Evolutionary conservation across 2,113 vertebrate species (phyloP).

Genomic region (Tachysurus vachellii): DNA sequence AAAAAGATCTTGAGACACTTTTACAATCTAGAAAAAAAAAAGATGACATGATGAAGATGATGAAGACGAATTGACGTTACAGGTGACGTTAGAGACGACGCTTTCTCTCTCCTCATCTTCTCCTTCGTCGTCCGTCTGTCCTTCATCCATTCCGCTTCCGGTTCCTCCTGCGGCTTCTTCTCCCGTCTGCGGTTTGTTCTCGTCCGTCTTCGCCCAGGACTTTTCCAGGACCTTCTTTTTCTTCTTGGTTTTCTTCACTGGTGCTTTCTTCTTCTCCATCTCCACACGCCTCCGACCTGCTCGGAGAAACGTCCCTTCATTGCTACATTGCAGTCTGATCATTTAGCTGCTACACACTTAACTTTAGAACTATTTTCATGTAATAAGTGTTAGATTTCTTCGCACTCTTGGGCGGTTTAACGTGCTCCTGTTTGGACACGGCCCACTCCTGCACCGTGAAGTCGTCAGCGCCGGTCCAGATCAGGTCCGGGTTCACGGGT

Average conservation of each 20-base stretch:
- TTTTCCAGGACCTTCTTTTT: conserved; percentile 74
- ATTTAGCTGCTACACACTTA: not conserved
- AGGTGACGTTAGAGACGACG: conserved; percentile 1
- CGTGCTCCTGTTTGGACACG: conserved; percentile 83
- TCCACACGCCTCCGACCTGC: conserved; percentile 64
- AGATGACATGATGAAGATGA: not conserved
- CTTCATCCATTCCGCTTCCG: conserved; percentile 62
- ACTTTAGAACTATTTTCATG: no score
- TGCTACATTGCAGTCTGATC: not conserved
- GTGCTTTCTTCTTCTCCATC: conserved; percentile 80
- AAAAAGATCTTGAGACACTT: not conserved
- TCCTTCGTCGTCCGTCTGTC: conserved; percentile 70
- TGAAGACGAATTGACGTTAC: conserved; percentile 7
- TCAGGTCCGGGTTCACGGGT: conserved; percentile 81
- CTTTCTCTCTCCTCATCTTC: conserved; percentile 59
- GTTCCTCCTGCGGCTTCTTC: conserved; percentile 58
- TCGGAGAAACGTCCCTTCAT: not conserved
- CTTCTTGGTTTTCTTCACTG: conserved; percentile 80
- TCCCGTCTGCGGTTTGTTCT: conserved; percentile 61
- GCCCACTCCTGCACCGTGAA: conserved; percentile 91
- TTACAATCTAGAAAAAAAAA: not conserved
- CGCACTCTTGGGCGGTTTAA: conserved; percentile 85
- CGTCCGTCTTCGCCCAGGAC: conserved; percentile 57
- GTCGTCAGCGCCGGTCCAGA: conserved; percentile 94
- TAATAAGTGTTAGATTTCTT: not conserved